Evolutionary conservation across 2,113 vertebrate species (phyloP), one percentile per base, ranked within the genome.

Genomic region (Pseudorhombus dupliciocellatus): DNA sequence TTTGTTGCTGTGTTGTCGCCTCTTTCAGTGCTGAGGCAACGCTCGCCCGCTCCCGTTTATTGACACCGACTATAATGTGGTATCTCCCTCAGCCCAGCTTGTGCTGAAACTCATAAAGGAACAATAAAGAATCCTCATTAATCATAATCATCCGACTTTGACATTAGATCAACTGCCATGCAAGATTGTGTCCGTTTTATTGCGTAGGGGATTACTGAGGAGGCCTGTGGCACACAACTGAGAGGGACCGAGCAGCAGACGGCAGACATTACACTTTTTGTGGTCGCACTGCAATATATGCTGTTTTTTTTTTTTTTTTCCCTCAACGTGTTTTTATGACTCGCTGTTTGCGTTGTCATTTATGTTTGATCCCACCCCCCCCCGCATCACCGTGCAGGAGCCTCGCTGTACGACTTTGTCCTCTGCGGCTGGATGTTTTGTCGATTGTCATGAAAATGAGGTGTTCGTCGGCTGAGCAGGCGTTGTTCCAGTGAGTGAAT

Each of bases 51-150:
- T 76, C 64, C 42, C 46, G 56, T 80, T 83, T 87, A 89, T 80
- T 85, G 85, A 86, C 83, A 86, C 72, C 34, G 76, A 75, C 89
- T 85, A 81, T 85, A 84, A 90, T 86, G 83, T 81, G 79, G 78
- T 87, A 84, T 84, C 87, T 92, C 83, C 72, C 78, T 82, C 73
- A 54, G 79, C 70, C 73, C 84, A 86, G 90, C 89, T 85, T 87
- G 81, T 68, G 73, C 80, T 82, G 86, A 90, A 91, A 91, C 90
- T 92, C 91, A 92, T 93, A 90, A 93, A 91, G 89, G 79, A 86
- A 90, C 91, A 92, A 90, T 91, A 89, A 90, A 88, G 83, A 91
- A 81, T 88, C 85, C 86, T 90, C 88, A 91, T 92, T 91, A 89
- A 92, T 92, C 89, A 88, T 82, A 81, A 90, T 89, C 73, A 84